Percentiles rank a stretch among this genome's conserved stretches.
phyloP scores from a whole-genome alignment of 2,888 invertebrate genomes.

The Mesorhabditis spiculigera region DNA sequence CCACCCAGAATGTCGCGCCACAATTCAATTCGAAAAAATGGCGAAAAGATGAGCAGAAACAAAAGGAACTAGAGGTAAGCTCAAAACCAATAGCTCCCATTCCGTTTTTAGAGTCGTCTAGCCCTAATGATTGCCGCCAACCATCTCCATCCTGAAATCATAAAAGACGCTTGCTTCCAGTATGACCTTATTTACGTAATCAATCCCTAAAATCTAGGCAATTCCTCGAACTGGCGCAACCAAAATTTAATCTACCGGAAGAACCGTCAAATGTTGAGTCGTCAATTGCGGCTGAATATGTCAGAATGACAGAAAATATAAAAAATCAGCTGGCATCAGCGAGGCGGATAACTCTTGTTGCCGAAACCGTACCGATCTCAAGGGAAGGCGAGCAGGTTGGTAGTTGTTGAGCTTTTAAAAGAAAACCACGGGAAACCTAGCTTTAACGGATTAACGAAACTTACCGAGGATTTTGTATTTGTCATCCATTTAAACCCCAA shows the following conservation, averaged over 20 bases:
- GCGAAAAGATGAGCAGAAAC: slow-evolving; percentile 46
- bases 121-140: slow-evolving; percentile 20
- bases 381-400: background rate
- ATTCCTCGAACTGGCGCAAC: slow-evolving; percentile 44
- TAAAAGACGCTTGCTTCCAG: background rate
- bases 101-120: slow-evolving; percentile 8
- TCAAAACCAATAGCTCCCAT: background rate
- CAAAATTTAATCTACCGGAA: slow-evolving; percentile 42
- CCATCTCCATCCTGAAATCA: background rate
- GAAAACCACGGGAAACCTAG: background rate
- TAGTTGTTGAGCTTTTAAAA: slow-evolving; percentile 9
- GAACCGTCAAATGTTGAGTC: slow-evolving; percentile 26
- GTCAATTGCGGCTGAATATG: no score
- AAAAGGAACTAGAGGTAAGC: slow-evolving; percentile 34
- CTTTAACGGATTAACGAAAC: no score
- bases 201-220: slow-evolving; percentile 26
- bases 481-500: background rate
- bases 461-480: no score
- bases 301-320: slow-evolving; percentile 14
- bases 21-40: slow-evolving; percentile 43
- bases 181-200: background rate
- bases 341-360: slow-evolving; percentile 18
- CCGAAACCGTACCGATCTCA: slow-evolving; percentile 13
- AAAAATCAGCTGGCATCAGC: slow-evolving; percentile 19
- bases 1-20: slow-evolving; percentile 27